Percentiles rank a stretch among this genome's conserved stretches.
Evolutionary conservation across 1,140 invertebrate species (phyloP).

Genomic region (Hylyphantes graminicola): DNA sequence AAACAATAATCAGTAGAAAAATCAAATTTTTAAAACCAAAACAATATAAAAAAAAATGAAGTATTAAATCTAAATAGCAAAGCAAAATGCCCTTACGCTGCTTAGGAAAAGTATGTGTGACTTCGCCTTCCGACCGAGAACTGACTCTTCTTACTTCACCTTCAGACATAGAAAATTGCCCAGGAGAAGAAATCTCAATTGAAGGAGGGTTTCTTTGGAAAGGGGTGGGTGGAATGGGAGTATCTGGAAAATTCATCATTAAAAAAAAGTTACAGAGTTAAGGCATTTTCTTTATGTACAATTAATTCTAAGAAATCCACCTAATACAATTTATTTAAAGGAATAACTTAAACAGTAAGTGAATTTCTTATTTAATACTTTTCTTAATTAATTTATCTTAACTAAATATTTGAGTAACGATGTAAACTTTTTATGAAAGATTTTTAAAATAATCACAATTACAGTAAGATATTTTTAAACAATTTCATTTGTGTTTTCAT

Average conservation of each 20-base stretch:
- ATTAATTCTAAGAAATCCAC: too few relatives aligned
- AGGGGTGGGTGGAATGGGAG: background rate
- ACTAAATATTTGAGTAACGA: background rate
- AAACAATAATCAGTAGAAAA: too few relatives aligned
- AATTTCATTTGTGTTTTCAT: too few relatives aligned
- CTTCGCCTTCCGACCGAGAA: constrained; percentile 5
- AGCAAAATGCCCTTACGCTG: background rate
- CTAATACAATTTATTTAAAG: background rate
- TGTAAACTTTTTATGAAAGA: too few relatives aligned
- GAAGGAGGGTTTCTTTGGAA: background rate
- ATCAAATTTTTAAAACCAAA: too few relatives aligned
- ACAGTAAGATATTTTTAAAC: too few relatives aligned
- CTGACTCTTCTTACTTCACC: background rate
- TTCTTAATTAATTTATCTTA: background rate
- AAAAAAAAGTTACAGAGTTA: background rate
- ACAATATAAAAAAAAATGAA: too few relatives aligned
- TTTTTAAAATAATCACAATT: too few relatives aligned
- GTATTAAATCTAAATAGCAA: too few relatives aligned
- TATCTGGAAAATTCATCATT: background rate
- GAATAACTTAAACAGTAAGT: background rate
- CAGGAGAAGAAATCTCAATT: background rate
- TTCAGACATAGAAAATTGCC: constrained; percentile 18
- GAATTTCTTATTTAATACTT: background rate
- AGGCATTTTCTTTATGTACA: background rate
- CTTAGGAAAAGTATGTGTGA: background rate